These are phyloP conservation scores for Ovibos moschatus DNA, from an alignment of 2,113 vertebrate species.

Conservation along the genomic window DNA sequence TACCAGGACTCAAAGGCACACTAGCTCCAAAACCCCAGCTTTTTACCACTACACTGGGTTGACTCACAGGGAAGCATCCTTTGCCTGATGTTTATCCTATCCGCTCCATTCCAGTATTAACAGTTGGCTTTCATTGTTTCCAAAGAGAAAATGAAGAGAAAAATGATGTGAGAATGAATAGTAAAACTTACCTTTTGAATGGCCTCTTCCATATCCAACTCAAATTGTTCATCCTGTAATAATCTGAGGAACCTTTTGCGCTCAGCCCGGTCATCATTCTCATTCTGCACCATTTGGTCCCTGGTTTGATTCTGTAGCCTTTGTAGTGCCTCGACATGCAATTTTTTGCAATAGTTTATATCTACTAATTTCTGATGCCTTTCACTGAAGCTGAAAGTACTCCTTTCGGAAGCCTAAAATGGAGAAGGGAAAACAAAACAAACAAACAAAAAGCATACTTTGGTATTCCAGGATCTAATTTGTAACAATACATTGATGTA, in stretches of 20 bases:
- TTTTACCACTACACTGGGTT: background rate
- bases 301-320: constrained; percentile 66
- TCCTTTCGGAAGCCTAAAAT: constrained; percentile 42
- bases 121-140: background rate
- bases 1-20: background rate
- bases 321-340: constrained; percentile 67
- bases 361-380: constrained; percentile 62
- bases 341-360: constrained; percentile 60
- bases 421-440: too few species aligned
- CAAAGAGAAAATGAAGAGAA: background rate
- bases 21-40: background rate
- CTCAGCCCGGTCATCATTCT: constrained; percentile 77
- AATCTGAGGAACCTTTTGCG: constrained; percentile 76
- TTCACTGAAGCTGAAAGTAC: constrained; percentile 41
- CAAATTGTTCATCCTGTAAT: constrained; percentile 81
- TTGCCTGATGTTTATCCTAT: background rate
- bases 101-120: background rate
- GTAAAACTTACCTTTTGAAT: constrained; percentile 79
- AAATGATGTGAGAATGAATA: background rate
- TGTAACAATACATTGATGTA: background rate
- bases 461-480: background rate
- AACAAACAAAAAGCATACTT: background rate
- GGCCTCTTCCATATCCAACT: constrained; percentile 82
- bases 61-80: background rate
- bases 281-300: constrained; percentile 67